phyloP scores from a whole-genome alignment of 2,797 vertebrate genomes.

The Chelidonichthys spinosus region DNA sequence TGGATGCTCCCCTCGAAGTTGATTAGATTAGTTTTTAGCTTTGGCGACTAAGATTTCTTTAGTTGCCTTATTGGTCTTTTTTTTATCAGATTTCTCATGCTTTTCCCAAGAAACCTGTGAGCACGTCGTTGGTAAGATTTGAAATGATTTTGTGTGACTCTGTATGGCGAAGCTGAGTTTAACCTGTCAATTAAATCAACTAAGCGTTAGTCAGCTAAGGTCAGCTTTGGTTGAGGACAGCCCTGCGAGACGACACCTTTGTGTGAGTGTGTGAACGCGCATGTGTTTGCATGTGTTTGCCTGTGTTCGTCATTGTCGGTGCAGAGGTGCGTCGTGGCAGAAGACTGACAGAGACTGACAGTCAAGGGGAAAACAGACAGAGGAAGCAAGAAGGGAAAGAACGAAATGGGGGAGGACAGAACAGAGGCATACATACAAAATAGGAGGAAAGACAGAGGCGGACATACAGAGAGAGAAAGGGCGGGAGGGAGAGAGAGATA shows the following conservation, averaged over 20 bases:
- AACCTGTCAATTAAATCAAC: not conserved
- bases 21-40: not conserved
- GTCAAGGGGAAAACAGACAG: conserved; percentile 52
- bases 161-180: not conserved
- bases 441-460: conserved; percentile 71
- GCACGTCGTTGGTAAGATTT: not conserved
- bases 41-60: not conserved
- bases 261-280: not conserved
- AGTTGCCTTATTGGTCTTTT: not conserved
- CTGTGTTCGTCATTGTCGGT: conserved; percentile 38
- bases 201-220: not conserved
- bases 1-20: no score
- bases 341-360: conserved; percentile 66
- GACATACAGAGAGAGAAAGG: conserved; percentile 65
- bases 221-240: not conserved
- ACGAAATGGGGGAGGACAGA: conserved; percentile 57
- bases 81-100: not conserved
- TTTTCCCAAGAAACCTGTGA: not conserved
- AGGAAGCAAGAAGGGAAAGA: conserved; percentile 36
- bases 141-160: not conserved
- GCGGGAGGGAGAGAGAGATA: not conserved
- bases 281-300: conserved; percentile 37
- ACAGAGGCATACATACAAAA: conserved; percentile 70
- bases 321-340: conserved; percentile 48
- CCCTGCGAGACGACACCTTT: not conserved